Evolutionary conservation across 2,888 invertebrate genomes (phyloP), one percentile per base, ranked within the genome.

Genomic region (Petrolisthes cinctipes): DNA sequence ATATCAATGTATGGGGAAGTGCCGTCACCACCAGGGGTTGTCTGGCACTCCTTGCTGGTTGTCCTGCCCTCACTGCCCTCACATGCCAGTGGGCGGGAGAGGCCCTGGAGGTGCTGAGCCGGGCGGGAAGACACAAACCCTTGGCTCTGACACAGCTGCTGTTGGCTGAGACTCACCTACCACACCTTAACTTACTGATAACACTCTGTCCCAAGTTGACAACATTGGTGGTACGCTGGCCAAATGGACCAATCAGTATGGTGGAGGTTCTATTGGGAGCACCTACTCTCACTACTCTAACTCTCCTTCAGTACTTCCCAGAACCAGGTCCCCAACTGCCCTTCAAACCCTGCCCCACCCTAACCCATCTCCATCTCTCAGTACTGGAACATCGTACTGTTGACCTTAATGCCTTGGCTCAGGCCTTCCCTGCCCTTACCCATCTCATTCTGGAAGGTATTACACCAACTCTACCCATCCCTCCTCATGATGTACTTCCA

Each of bases 11-110:
- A 17, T 88, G 88, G 88, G 88, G 85, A 78, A 88, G 82, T 4
- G 85, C n/a, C 9, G 88, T 88, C 20, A 88, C 88, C 66, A 88
- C 88, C 20, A 53, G 82, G 57, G 88, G 88, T 14, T 88, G 88
- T 57, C 68, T 82, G 54, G 53, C 75, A n/a, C 53, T 88, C 57
- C 85, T 88, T 7, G 61, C 82, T 6, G 54, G 68, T n/a, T 88
- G 88, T 66, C 76, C 82, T 4, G 68, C 23, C n/a, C 85, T 88
- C 51, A 17, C 82, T 20, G 54, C 80, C 53, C 82, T 88, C 37
- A 88, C 88, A 4, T 88, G 88, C 56, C 88, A 76, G 20, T 88
- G 88, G 88, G 54, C 85, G 20, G 88, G 78, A 17, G 88, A 88
- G 85, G 88, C 88, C 20, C 68, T 88, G 78, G 85, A 85, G 54